Base-by-base conservation (phyloP, 2,113 vertebrate genomes). In the Hippocampus guttulatus region DNA sequence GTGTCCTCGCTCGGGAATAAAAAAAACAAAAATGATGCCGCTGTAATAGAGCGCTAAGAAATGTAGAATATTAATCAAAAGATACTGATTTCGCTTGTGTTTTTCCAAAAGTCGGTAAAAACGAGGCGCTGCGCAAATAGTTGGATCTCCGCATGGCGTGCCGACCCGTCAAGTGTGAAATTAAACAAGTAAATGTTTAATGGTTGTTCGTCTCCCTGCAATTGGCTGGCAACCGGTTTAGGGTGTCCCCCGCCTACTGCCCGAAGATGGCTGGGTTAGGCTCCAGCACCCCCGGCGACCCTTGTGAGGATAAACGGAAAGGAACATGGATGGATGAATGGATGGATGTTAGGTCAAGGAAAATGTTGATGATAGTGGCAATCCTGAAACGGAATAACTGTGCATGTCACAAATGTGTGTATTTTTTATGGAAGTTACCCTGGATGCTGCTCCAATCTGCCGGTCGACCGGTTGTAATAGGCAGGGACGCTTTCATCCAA, bases 391-490 rank as follows among this genome's bases (percentile, higher is more conserved):
- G 33, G 5, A 6, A 38, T 38, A 38, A 38, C 33, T 38, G 33
- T 38, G 33, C 33, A 38, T 38, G 33, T 6, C 33, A 5, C 33
- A 38, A 38, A 38, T 38, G 33, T 38, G 33, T 38, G 33, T 38
- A 6, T 38, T 38, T 38, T 38, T 38, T 38, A 38, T 38, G 33
- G 33, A 38, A 38, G 10, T 45, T 47, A 47, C 2, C n/a, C 64
- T 65, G 3, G 21, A 47, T 71, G 20, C 66, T 77, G 75, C 68
- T 61, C 57, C 62, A 18, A 57, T 74, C 61, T 80, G 78, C 57
- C 75, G 57, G 51, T 23, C 64, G 81, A 81, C 80, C 68, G 78
- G 75, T 65, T 14, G 73, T 78, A 74, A 77, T 62, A 74, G 64
- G 75, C 21, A 2, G 61, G 33, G 68, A 72, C 72, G 63, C 73